Conservation (phyloP, 2,888 invertebrate species). For the Protophormia terraenovae region DNA sequence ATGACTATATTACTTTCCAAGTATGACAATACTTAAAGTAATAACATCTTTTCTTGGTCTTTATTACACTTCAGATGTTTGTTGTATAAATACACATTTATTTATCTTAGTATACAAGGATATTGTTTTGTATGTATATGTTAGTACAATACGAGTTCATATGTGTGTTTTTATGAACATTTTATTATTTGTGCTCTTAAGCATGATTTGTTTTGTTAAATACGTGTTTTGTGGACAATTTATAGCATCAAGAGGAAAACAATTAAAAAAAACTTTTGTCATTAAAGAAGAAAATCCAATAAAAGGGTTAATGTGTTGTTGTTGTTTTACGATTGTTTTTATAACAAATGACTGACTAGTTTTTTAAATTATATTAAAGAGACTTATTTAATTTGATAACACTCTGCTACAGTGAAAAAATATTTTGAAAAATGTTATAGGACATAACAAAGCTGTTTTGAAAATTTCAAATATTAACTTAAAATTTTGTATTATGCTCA, state of each 20-base stretch:
- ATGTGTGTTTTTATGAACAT: constrained; percentile 16
- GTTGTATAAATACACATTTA: background rate
- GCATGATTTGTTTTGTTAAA: constrained; percentile 67
- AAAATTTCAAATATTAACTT: too few species aligned
- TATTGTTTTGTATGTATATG: background rate
- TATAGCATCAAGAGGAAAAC: constrained; percentile 20
- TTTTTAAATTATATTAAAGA: constrained; percentile 13
- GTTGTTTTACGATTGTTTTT: background rate
- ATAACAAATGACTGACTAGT: background rate
- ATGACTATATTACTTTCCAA: too few species aligned
- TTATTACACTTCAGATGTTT: background rate
- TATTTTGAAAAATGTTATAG: too few species aligned
- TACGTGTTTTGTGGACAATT: constrained; percentile 62
- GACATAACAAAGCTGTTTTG: too few species aligned
- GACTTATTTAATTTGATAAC: background rate
- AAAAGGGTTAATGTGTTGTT: constrained; percentile 39
- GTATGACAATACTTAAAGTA: background rate
- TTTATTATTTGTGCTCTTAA: constrained; percentile 65
- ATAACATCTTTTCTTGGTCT: background rate
- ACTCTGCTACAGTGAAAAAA: background rate
- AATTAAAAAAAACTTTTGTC: constrained; percentile 18
- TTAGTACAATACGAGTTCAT: too few species aligned
- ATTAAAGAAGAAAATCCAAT: background rate
- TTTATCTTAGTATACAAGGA: background rate
- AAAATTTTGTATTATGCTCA: too few species aligned